Evolutionary conservation across 2,113 vertebrate species (phyloP).

Genomic region (Oxyura jamaicensis): DNA sequence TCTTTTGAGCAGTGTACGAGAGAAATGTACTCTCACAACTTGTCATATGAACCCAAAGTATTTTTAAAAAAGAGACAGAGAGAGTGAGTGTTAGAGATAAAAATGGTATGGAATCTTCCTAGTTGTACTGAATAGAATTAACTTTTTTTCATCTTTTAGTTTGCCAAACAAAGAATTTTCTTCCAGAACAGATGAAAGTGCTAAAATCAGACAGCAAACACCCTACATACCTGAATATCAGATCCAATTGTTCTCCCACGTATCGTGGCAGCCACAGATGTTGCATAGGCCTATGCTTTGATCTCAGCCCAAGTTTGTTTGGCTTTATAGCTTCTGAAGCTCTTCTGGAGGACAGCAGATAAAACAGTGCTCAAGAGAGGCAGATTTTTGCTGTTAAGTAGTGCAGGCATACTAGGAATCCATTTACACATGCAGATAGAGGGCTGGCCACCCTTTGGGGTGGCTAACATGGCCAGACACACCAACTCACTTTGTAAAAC

Average conservation of each 20-base stretch:
- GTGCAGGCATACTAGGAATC: not conserved
- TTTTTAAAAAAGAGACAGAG: not conserved
- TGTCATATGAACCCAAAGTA: not conserved
- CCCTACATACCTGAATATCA: conserved; percentile 27
- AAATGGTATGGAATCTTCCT: not conserved
- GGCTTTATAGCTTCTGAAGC: conserved; percentile 14
- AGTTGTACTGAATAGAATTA: not conserved
- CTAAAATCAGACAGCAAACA: conserved; percentile 36
- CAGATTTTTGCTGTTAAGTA: not conserved
- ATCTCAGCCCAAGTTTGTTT: conserved; percentile 55
- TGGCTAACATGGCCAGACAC: not conserved
- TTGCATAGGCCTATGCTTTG: conserved; percentile 29
- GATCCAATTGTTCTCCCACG: conserved; percentile 26
- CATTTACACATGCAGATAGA: accelerated
- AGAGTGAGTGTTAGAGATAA: not conserved
- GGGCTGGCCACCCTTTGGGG: not conserved
- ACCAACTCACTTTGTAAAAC: accelerated
- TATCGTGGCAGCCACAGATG: not conserved
- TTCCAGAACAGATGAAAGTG: conserved; percentile 67
- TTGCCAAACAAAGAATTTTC: conserved; percentile 63
- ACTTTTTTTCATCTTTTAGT: conserved; percentile 38
- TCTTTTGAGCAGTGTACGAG: not conserved
- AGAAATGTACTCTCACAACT: not conserved
- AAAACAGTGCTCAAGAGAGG: not conserved
- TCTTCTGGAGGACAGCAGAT: conserved; percentile 31